Evolutionary conservation across 2,888 invertebrate genomes (phyloP), one percentile per base, ranked within the genome.

Genomic region (Hypena proboscidalis): DNA sequence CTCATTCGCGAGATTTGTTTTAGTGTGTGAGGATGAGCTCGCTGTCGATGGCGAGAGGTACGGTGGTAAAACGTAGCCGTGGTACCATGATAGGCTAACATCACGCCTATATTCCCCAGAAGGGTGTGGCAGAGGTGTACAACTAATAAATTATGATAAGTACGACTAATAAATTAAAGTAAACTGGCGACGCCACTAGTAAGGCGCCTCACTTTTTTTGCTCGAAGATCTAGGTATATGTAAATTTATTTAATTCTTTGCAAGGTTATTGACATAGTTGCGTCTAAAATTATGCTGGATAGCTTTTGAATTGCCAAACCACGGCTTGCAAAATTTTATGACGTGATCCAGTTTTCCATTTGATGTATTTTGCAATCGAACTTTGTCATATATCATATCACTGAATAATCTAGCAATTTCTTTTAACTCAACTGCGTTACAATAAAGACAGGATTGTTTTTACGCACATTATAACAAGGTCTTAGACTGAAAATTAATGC

Each of bases 241-340:
- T 70, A 77, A 87, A 87, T 86, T 68, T 80, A 80, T 80, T 79
- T 78, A 63, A 61, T 67, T 74, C 66, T 62, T 67, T 69, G 75
- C 89, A 85, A 89, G 86, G 88, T 87, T 86, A 86, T 84, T 87
- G 86, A 84, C 86, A 85, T 74, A 85, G 69, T 80, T 83, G 77
- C 70, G 74, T 77, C 72, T 74, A 70, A 77, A 77, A 76, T n/a
- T 74, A 75, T 70, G 72, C 65, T 72, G 69, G 68, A 74, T 74
- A 75, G 64, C 60, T 77, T 74, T 74, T 68, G 63, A 77, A 78
- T 87, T 83, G 77, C 85, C 70, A 78, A 83, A 85, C 69, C 75
- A 71, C 66, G 70, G 70, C 70, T 81, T 82, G 74, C 78, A 66
- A 78, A 83, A 85, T 78, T n/a, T 68, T 71, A 74, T 75, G 71